phyloP scores from a whole-genome alignment of 92 coral and sea anemone species.

The Blastomussa wellsi region DNA sequence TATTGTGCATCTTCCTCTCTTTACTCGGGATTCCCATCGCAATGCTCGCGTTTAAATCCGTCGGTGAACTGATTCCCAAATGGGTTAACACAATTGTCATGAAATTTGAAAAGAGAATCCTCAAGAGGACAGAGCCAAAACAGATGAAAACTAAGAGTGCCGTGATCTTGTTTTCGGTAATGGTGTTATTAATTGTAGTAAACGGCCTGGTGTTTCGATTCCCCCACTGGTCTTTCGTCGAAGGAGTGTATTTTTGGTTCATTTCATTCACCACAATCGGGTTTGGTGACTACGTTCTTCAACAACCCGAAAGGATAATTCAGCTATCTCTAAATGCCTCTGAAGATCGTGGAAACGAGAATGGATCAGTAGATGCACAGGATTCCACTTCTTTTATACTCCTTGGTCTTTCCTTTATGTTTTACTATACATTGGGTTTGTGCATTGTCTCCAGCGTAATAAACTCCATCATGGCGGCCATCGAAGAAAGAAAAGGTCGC shows the following conservation, averaged over 20 bases:
- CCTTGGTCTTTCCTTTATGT: background rate
- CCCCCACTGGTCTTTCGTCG: slow-evolving; percentile 34
- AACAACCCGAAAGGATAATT: background rate
- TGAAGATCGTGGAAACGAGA: background rate
- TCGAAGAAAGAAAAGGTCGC: slow-evolving; percentile 26
- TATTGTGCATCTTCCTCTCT: slow-evolving; percentile 38
- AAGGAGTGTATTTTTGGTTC: slow-evolving; percentile 55
- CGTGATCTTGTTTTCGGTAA: slow-evolving; percentile 13
- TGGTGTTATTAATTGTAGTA: slow-evolving; percentile 10
- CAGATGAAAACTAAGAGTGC: slow-evolving; percentile 22
- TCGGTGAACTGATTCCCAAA: slow-evolving; percentile 38
- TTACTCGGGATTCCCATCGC: slow-evolving; percentile 49
- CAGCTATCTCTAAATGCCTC: background rate
- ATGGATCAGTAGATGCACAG: background rate
- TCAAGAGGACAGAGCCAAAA: slow-evolving; percentile 18
- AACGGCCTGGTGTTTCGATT: slow-evolving; percentile 9
- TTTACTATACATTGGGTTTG: slow-evolving; percentile 6
- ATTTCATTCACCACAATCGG: slow-evolving; percentile 50
- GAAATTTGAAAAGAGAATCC: slow-evolving; percentile 28
- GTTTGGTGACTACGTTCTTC: slow-evolving; percentile 41
- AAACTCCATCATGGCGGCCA: slow-evolving; percentile 31
- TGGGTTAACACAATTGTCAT: background rate
- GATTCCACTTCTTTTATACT: too few relatives aligned
- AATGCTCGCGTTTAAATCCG: slow-evolving; percentile 45
- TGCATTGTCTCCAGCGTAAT: slow-evolving; percentile 50